phyloP scores from a whole-genome alignment of 2,888 invertebrate species.

The Enoplolaimus lenunculus region DNA sequence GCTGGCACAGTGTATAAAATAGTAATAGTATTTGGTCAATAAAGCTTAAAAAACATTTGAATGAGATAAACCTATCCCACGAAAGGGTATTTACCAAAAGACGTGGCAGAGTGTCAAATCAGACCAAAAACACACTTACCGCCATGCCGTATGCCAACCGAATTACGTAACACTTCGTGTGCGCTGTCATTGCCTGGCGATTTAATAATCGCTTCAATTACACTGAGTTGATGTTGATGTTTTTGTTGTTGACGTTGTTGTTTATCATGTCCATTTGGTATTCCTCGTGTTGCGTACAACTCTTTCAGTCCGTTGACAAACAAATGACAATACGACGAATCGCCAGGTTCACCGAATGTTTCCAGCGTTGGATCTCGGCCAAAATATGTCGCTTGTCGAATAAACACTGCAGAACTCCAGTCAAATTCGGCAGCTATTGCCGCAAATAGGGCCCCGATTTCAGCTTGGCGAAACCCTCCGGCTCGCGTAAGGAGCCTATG shows the following conservation, averaged over 20 bases:
- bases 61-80: too few species aligned
- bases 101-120: too few species aligned
- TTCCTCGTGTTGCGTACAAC: too few species aligned
- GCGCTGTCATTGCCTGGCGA: not conserved
- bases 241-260: too few species aligned
- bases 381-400: not conserved
- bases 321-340: not conserved
- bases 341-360: not conserved
- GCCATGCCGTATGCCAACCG: not conserved
- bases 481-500: constrained; percentile 7
- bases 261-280: too few species aligned
- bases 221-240: not conserved
- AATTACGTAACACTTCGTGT: not conserved
- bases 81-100: too few species aligned
- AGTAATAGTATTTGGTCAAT: too few species aligned
- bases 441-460: not conserved
- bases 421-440: not conserved
- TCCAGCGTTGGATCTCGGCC: not conserved
- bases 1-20: too few species aligned
- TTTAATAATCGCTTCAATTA: not conserved
- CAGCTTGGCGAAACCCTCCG: constrained; percentile 4
- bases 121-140: too few species aligned
- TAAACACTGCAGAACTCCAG: not conserved
- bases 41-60: too few species aligned
- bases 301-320: not conserved